Evolutionary conservation across 2,888 invertebrate genomes (phyloP).

Genomic region (Stegophylla sp.): DNA sequence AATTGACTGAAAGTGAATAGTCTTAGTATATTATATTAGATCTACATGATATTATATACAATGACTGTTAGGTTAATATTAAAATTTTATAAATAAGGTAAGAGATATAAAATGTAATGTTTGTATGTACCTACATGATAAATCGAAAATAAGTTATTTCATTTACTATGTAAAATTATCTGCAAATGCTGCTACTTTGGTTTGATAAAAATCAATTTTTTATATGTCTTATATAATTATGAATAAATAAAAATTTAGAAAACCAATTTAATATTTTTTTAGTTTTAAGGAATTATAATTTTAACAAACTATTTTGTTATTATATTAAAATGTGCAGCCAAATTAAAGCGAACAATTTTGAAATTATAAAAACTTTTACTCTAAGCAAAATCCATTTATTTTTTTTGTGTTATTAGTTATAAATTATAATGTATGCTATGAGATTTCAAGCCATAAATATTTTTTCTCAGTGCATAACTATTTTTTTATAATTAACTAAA

Average conservation of each 20-base stretch:
- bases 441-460: background rate
- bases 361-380: background rate
- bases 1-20: constrained; percentile 53
- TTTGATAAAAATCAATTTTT: constrained; percentile 27
- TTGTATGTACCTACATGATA: constrained; percentile 40
- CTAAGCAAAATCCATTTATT: background rate
- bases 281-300: background rate
- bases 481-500: background rate
- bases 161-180: constrained; percentile 44
- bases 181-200: constrained; percentile 30
- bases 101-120: constrained; percentile 36
- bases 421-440: background rate
- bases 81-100: constrained; percentile 41
- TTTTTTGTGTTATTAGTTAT: background rate
- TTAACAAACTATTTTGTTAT: background rate
- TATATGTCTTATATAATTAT: constrained; percentile 17
- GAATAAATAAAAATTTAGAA: constrained; percentile 28
- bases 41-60: constrained; percentile 34
- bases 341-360: background rate
- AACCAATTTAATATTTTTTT: constrained; percentile 15
- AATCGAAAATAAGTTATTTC: constrained; percentile 40
- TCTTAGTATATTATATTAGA: constrained; percentile 42
- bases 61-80: constrained; percentile 53
- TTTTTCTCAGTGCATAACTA: background rate
- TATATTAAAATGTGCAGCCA: background rate